A percentile compares a stretch with the other conserved stretches of the same genome.
phyloP scores from a whole-genome alignment of 2,113 vertebrate species.

The Dryoscopus gambensis region DNA sequence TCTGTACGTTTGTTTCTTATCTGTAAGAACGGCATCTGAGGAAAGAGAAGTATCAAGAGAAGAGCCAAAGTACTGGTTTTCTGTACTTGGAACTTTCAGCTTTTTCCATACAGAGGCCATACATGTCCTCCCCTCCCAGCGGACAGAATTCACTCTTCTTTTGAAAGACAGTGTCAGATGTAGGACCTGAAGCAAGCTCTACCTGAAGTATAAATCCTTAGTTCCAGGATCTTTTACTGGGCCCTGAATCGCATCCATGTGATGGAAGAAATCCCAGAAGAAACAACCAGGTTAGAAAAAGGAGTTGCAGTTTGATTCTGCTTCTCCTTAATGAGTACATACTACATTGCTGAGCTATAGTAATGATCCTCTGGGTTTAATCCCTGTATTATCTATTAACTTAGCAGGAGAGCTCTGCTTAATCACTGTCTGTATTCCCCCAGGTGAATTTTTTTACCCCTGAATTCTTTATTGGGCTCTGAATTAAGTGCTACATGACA shows the following conservation, averaged over 20 bases:
- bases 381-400: neutral
- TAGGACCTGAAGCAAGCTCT: neutral
- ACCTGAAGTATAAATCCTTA: neutral
- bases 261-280: neutral
- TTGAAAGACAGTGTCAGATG: neutral
- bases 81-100: fast-evolving
- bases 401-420: neutral
- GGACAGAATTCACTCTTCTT: neutral
- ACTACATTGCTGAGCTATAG: neutral
- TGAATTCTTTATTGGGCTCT: neutral
- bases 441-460: neutral
- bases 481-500: neutral
- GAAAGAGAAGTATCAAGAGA: neutral
- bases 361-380: neutral
- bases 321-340: neutral
- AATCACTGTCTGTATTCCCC: neutral
- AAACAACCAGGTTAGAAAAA: neutral
- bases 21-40: neutral
- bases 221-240: neutral
- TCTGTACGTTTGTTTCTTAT: neutral
- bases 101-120: neutral
- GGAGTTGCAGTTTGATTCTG: neutral
- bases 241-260: neutral
- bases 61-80: neutral
- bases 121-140: fast-evolving